Evolutionary conservation across 2,797 vertebrate species (phyloP), one percentile per base, ranked within the genome.

Genomic region (Decapterus maruadsi): DNA sequence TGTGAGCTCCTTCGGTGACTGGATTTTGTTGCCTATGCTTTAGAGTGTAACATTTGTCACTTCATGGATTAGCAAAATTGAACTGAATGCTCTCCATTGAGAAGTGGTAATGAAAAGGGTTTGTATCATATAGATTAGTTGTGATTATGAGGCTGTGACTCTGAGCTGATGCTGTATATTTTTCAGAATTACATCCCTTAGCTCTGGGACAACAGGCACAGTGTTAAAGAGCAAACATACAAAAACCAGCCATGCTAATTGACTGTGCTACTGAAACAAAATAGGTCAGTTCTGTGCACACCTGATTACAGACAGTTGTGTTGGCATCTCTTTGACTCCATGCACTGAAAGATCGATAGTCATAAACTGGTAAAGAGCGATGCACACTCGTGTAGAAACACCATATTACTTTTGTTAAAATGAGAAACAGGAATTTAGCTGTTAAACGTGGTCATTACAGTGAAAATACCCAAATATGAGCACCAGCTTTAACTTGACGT

Each of bases 171-270:
- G 31, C n/a, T 67, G 29, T 54, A 19, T 31, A 59, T 16, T 22
- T 68, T 61, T 54, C 45, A 65, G 51, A 36, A 46, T 56, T 50
- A 55, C 57, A 82, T 82, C 77, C 81, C 86, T 86, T 88, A 88
- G 75, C 60, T 69, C 26, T 65, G 63, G 46, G 46, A 59, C 72
- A 83, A 82, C 75, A 80, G 80, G 60, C 8, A 43, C 29, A 19
- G 22, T 5, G 26, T 59, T 81, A 79, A 85, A 73, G 72, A 80
- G 72, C 61, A 58, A 74, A 54, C 59, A 61, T 38, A 66, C 61
- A 84, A 88, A 91, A 87, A 80, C 82, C 80, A 57, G 53, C 71
- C 60, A 57, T 60, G 74, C 68, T 91, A 88, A 92, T 89, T 85
- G 88, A 87, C 81, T 84, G 59, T 63, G 75, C 69, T 74, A 86